These are phyloP conservation scores for Sebastes itinus DNA, from an alignment of 2,797 vertebrate species.

Conservation along the genomic window DNA sequence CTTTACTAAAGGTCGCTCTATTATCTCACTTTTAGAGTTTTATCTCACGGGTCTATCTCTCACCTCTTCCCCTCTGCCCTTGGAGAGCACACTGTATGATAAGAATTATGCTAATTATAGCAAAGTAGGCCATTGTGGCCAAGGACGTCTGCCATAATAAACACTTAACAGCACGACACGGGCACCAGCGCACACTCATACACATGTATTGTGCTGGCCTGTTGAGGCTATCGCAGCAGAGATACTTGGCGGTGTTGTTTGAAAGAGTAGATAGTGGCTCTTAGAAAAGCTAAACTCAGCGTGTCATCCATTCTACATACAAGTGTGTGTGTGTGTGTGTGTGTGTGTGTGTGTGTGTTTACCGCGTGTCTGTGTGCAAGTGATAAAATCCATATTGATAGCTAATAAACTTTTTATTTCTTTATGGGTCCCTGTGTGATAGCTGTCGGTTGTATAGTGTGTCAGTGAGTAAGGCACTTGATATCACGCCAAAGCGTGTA, in stretches of 20 bases:
- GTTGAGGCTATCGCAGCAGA: slow-evolving; percentile 35
- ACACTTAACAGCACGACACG: slow-evolving; percentile 13
- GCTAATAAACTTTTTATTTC: slow-evolving; percentile 47
- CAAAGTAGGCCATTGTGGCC: slow-evolving; percentile 43
- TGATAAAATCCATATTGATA: not conserved
- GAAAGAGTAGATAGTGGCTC: slow-evolving; percentile 22
- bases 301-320: not conserved
- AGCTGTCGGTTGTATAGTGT: slow-evolving; percentile 10
- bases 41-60: slow-evolving; percentile 1
- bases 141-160: slow-evolving; percentile 46
- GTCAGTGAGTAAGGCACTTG: not conserved
- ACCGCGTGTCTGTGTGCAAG: not conserved
- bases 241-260: slow-evolving; percentile 17
- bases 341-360: not conserved
- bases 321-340: not conserved
- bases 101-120: slow-evolving; percentile 75
- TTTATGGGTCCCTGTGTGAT: slow-evolving; percentile 41
- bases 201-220: not conserved
- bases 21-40: not conserved
- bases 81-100: slow-evolving; percentile 41
- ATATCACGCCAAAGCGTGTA: no score
- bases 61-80: slow-evolving; percentile 27
- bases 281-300: not conserved
- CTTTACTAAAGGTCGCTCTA: not conserved
- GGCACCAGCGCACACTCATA: not conserved